Percentiles rank a stretch among this genome's conserved stretches.
These are phyloP conservation scores for Prorops nasuta DNA, from an alignment of 1,140 invertebrate species.

Conservation along the genomic window DNA sequence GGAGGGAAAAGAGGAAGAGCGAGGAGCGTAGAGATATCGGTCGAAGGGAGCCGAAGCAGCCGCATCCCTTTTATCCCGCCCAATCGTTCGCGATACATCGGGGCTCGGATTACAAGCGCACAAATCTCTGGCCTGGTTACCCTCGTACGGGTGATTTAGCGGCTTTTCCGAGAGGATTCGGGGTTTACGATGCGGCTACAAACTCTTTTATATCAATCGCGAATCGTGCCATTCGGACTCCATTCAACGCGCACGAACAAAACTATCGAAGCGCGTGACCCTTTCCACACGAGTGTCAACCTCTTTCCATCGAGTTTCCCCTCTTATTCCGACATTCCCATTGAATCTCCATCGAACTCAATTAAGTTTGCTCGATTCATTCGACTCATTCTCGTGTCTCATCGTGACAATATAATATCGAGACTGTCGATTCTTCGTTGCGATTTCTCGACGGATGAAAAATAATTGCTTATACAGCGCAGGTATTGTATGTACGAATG, in stretches of 20 bases:
- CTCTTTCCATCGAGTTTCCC: no score
- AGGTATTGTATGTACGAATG: no score
- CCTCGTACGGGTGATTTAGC: conserved; percentile 47
- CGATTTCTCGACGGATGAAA: no score
- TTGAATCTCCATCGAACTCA: no score
- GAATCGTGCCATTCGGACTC: neutral
- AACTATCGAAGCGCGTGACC: neutral
- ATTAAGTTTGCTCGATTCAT: no score
- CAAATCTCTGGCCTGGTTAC: conserved; percentile 44
- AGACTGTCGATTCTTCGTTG: no score
- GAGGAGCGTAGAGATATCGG: conserved; percentile 26
- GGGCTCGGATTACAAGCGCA: conserved; percentile 42
- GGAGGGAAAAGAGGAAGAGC: neutral
- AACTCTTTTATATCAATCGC: conserved; percentile 49
- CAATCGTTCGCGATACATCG: conserved; percentile 51
- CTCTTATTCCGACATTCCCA: no score
- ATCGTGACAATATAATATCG: no score
- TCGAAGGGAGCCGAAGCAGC: conserved; percentile 16
- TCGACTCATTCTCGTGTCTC: no score
- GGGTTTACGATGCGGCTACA: conserved; percentile 23
- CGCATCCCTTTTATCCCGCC: conserved; percentile 47
- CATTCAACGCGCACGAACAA: neutral
- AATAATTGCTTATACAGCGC: no score
- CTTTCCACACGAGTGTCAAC: no score
- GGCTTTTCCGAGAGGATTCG: conserved; percentile 37